Conservation (phyloP, 2,113 vertebrate genomes). For the Nothobranchius kuhntae region DNA sequence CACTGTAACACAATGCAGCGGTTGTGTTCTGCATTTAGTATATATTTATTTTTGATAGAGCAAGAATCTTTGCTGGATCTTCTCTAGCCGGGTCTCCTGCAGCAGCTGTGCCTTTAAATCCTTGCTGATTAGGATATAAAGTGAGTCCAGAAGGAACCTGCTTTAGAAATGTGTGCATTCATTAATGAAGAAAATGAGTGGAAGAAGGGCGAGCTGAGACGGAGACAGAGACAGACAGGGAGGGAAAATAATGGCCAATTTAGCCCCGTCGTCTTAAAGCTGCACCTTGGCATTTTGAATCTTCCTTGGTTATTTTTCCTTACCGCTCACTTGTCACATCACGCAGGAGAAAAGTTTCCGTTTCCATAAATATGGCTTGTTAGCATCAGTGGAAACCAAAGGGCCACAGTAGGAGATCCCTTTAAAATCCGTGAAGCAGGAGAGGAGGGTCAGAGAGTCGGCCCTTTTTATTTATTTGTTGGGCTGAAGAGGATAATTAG, state of each 20-base stretch:
- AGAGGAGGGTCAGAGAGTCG: constrained; percentile 35
- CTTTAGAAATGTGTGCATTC: constrained; percentile 28
- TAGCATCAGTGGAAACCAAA: constrained; percentile 63
- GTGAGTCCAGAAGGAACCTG: constrained; percentile 1
- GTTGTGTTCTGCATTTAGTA: too few relatives aligned
- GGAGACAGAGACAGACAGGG: constrained; percentile 76
- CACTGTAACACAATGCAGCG: too few relatives aligned
- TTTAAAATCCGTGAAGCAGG: constrained; percentile 40
- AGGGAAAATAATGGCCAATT: constrained; percentile 73
- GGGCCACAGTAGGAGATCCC: constrained; percentile 42
- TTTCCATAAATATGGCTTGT: constrained; percentile 60
- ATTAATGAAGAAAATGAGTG: constrained; percentile 55
- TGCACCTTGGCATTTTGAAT: constrained; percentile 71
- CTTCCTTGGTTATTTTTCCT: constrained; percentile 56
- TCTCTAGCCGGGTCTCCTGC: not conserved
- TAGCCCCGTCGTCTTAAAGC: constrained; percentile 65
- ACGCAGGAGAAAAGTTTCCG: constrained; percentile 33
- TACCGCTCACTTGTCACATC: constrained; percentile 57
- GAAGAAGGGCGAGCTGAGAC: constrained; percentile 13
- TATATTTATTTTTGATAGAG: too few relatives aligned
- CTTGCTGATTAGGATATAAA: constrained; percentile 30
- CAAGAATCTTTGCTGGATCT: not conserved
- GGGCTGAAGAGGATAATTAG: constrained; percentile 59
- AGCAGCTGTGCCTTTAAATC: not conserved
- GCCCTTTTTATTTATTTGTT: constrained; percentile 17